Evolutionary conservation across 2,113 vertebrate genomes (phyloP).

Genomic region (Chloroceryle aenea): DNA sequence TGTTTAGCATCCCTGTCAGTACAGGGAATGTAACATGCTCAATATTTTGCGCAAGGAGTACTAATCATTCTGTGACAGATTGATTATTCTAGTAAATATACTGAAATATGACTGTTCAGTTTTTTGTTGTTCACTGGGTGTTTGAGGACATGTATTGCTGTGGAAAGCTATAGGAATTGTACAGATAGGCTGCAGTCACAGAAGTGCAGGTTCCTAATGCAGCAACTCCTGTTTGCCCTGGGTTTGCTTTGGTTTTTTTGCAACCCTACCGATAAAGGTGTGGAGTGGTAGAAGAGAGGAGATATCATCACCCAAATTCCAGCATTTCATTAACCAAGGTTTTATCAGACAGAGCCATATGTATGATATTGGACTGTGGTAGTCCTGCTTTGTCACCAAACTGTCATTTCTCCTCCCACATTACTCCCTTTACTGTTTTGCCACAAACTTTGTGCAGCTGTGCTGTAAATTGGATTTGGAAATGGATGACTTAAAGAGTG

Average conservation of each 20-base stretch:
- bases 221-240: neutral
- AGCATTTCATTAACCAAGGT: neutral
- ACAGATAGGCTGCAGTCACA: neutral
- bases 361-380: neutral
- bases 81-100: neutral
- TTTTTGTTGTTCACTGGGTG: neutral
- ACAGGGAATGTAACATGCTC: neutral
- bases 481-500: neutral
- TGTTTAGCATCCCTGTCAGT: neutral
- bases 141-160: neutral
- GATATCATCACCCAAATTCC: neutral
- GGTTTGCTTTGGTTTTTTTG: neutral
- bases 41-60: neutral
- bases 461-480: neutral
- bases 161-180: neutral
- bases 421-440: neutral
- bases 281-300: neutral
- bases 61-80: neutral
- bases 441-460: neutral
- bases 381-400: neutral
- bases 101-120: neutral
- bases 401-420: accelerated
- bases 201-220: neutral
- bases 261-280: neutral
- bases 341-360: neutral